Evolutionary conservation across 2,888 invertebrate genomes (phyloP), one percentile per base, ranked within the genome.

Genomic region (Sisyra terminalis): DNA sequence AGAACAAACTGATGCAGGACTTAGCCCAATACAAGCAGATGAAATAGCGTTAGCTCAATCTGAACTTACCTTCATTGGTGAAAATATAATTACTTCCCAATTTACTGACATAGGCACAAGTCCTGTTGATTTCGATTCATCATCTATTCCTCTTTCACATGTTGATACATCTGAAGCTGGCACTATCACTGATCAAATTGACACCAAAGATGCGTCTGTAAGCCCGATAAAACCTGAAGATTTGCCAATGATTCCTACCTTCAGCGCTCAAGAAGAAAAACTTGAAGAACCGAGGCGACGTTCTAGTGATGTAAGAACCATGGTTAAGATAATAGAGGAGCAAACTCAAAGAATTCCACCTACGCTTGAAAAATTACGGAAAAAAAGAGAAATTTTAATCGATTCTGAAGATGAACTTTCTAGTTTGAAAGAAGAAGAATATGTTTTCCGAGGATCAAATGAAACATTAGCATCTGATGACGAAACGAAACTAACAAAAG

Each of bases 261-360:
- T 46, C 10, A 54, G 52, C 44, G 42, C 55, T 14, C 53, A 53
- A 47, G 59, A 60, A 24, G 65, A 66, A 43, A 60, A 65, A 45
- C 52, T 60, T 18, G 48, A 64, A 42, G 55, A 51, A 43, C 50
- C 47, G 38, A 50, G 63, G 29, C 52, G 63, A 29, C 63, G 62
- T 29, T 66, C 68, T 7, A 69, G 70, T 24, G 70, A 70, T 49
- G 73, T 73, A 3, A 69, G 65, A 55, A 66, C 70, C 11, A 69
- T 69, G 53, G 62, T 73, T 34, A 65, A 66, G 53, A 55, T 64
- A 44, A 53, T 73, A 39, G 73, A 73, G 55, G 67, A 69, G 48
- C 34, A 42, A 35, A 52, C 56, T 15, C 52, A 53, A 14, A 58
- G 56, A 43, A 52, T 61, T 2, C 55, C 59, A 9, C 57, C 60